A percentile compares a stretch with the other conserved stretches of the same genome.
phyloP scores from a whole-genome alignment of 2,113 vertebrate species.

The Asarcornis scutulata region DNA sequence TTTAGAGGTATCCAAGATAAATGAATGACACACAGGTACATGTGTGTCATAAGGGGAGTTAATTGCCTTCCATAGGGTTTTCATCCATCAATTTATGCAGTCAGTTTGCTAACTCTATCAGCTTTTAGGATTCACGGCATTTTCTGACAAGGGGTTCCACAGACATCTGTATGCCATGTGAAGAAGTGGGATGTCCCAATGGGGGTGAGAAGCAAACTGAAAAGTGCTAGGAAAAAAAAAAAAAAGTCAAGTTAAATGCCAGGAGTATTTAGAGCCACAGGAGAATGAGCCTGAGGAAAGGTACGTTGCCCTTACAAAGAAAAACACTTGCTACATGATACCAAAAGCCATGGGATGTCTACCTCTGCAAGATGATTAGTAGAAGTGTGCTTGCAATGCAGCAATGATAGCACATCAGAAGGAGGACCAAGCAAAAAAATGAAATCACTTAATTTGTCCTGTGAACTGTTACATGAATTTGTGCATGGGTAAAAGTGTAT shows the following conservation, averaged over 20 bases:
- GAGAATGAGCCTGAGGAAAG: background rate
- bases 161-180: background rate
- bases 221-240: conserved; percentile 19
- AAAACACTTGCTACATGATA: background rate
- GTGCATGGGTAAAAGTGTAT: background rate
- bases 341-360: background rate
- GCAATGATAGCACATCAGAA: background rate
- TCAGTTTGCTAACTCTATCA: background rate
- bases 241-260: conserved; percentile 46
- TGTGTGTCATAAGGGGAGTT: background rate
- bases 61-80: background rate
- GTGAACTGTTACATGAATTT: background rate
- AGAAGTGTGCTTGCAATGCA: background rate
- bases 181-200: background rate
- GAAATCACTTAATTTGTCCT: background rate
- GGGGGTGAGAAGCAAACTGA: conserved; percentile 11
- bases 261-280: background rate
- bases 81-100: background rate
- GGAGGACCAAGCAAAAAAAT: background rate
- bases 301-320: background rate
- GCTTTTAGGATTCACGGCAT: background rate
- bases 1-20: background rate
- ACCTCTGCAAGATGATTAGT: background rate
- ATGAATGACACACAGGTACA: background rate
- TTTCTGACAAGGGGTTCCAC: background rate